These are phyloP conservation scores for Tipula unca DNA, from an alignment of 2,888 invertebrate species.

Conservation along the genomic window DNA sequence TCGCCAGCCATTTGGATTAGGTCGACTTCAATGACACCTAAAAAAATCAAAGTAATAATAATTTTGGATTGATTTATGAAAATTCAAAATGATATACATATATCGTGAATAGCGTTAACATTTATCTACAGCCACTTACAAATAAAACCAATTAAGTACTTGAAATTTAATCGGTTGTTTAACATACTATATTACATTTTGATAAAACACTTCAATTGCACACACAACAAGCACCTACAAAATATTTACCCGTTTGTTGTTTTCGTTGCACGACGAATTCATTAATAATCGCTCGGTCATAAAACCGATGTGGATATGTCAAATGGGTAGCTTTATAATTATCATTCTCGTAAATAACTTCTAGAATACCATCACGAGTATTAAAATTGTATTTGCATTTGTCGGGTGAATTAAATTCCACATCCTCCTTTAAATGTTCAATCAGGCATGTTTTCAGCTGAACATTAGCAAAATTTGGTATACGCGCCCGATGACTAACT, in stretches of 20 bases:
- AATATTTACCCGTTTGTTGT: neutral
- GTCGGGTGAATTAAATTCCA: neutral
- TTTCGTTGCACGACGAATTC: conserved; percentile 30
- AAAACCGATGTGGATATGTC: conserved; percentile 40
- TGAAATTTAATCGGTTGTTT: too few species aligned
- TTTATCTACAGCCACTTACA: too few species aligned
- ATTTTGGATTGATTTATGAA: too few species aligned
- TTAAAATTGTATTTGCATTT: conserved; percentile 42
- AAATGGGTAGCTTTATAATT: conserved; percentile 28
- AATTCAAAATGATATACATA: too few species aligned
- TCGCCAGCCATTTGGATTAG: neutral
- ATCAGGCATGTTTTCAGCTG: neutral
- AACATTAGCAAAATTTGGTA: conserved; percentile 52
- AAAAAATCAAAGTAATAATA: neutral
- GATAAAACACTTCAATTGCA: too few species aligned
- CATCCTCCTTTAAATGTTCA: neutral
- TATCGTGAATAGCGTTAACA: too few species aligned
- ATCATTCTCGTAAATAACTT: conserved; percentile 25
- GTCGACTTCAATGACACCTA: neutral
- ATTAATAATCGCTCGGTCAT: conserved; percentile 39
- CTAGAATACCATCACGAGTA: conserved; percentile 43
- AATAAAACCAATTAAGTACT: too few species aligned
- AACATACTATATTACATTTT: too few species aligned
- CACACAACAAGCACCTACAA: neutral
- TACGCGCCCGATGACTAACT: conserved; percentile 49